Evolutionary conservation across 2,888 invertebrate species (phyloP), one percentile per base, ranked within the genome.

Genomic region (Lasius fuliginosus): DNA sequence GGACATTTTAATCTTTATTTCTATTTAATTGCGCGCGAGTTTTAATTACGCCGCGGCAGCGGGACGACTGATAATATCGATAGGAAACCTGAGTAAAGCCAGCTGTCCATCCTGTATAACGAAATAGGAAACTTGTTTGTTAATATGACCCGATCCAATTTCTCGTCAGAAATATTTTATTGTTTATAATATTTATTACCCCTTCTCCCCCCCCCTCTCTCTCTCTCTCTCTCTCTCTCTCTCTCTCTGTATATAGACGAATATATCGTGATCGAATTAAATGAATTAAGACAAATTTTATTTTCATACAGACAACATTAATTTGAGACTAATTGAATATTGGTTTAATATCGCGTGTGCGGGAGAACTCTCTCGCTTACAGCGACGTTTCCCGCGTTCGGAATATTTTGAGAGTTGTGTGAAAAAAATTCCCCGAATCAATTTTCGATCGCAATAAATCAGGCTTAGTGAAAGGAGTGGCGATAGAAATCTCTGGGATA

Each of bases 391-490:
- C n/a, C 9, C 42, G 36, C 60, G 23, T 11, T n/a, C 5, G 4
- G 30, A 42, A 4, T 68, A 12, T 46, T 36, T 49, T 33, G 8
- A 62, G n/a, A 58, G 27, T 11, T 3, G n/a, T 18, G 33, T 11
- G 33, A 18, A 23, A 36, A 15, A 23, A n/a, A 56, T 30, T 2
- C n/a, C 36, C 3, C 30, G n/a, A n/a, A 49, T 56, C 69, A 23
- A 69, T 69, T 69, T 58, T 58, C 6, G 18, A 49, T 79, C 33
- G 33, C 18, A 11, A 60, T 69, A 68, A n/a, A 81, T 49, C 36
- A 23, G 56, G 49, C 23, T 12, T 27, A 74, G 79, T 79, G 79
- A 79, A 79, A 79, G 79, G 79, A 82, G 67, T 46, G 30, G 67
- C 81, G 67, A 82, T 65, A 56, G 56, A 53, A 53, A 53, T 53